phyloP scores from a whole-genome alignment of 2,888 invertebrate genomes.

The Galerucella calmariensis region DNA sequence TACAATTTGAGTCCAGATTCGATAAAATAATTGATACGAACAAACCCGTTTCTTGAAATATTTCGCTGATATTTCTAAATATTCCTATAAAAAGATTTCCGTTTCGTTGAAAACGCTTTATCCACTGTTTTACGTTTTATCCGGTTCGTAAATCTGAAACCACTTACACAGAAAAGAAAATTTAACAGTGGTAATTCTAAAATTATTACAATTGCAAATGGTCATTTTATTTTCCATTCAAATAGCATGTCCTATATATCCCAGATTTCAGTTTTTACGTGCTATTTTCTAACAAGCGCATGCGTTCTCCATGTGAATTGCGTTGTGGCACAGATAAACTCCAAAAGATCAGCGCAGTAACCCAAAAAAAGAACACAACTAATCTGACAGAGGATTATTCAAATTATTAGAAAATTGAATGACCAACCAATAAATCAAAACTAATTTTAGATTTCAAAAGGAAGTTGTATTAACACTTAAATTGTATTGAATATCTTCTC shows the following conservation, averaged over 20 bases:
- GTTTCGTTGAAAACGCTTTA: background rate
- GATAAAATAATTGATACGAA: too few species aligned
- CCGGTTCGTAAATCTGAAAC: background rate
- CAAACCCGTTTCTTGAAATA: too few species aligned
- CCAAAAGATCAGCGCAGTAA: slow-evolving; percentile 28
- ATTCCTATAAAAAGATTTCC: too few species aligned
- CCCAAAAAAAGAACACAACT: slow-evolving; percentile 9
- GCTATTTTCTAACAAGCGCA: slow-evolving; percentile 12
- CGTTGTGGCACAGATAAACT: slow-evolving; percentile 21
- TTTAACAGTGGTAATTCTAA: background rate
- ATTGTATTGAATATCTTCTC: background rate
- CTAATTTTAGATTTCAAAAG: too few species aligned
- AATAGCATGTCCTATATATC: slow-evolving; percentile 18
- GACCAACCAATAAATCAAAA: background rate
- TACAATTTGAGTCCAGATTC: too few species aligned
- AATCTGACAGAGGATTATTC: background rate
- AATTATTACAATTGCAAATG: slow-evolving; percentile 18
- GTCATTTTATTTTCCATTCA: slow-evolving; percentile 29
- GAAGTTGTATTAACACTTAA: background rate
- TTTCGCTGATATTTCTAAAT: too few species aligned
- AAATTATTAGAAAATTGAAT: background rate
- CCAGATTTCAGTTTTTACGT: slow-evolving; percentile 29
- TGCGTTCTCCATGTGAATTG: slow-evolving; percentile 10
- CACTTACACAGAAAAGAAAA: background rate
- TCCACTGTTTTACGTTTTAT: background rate